These are phyloP conservation scores for Volucella inflata DNA, from an alignment of 2,888 invertebrate species.

Conservation along the genomic window DNA sequence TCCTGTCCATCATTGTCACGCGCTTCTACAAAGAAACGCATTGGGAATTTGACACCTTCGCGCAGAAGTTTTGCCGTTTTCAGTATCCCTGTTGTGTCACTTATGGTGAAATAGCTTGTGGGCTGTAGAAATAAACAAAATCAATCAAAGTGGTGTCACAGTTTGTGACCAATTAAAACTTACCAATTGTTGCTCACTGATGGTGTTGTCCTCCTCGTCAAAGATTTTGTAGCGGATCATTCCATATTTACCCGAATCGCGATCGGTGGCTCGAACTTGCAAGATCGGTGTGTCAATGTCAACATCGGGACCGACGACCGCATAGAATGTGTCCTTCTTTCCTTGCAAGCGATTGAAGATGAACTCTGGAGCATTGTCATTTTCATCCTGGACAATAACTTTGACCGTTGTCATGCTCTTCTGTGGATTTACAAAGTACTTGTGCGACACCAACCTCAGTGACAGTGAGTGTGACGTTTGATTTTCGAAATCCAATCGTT, in stretches of 20 bases:
- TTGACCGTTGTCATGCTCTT: slow-evolving; percentile 90
- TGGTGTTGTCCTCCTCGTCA: slow-evolving; percentile 81
- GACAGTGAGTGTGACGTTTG: slow-evolving; percentile 89
- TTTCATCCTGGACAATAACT: slow-evolving; percentile 92
- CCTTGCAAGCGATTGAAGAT: slow-evolving; percentile 87
- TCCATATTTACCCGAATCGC: slow-evolving; percentile 93
- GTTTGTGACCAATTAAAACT: slow-evolving; percentile 58
- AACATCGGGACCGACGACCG: slow-evolving; percentile 90
- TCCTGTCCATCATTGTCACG: slow-evolving; percentile 84
- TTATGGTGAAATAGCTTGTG: slow-evolving; percentile 88
- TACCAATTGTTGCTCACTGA: slow-evolving; percentile 80
- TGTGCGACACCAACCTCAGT: slow-evolving; percentile 91
- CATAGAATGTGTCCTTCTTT: slow-evolving; percentile 90
- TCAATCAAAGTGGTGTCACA: not conserved
- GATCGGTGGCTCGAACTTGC: slow-evolving; percentile 94
- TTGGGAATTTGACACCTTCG: slow-evolving; percentile 88
- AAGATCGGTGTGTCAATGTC: slow-evolving; percentile 90
- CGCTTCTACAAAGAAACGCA: slow-evolving; percentile 89
- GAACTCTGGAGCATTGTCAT: slow-evolving; percentile 95
- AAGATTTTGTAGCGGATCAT: slow-evolving; percentile 88
- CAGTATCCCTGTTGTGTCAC: slow-evolving; percentile 90
- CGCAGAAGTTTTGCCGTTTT: slow-evolving; percentile 90
- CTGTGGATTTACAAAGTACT: slow-evolving; percentile 91
- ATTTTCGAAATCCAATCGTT: slow-evolving; percentile 91
- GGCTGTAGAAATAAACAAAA: slow-evolving; percentile 77